A percentile compares a stretch with the other conserved stretches of the same genome.
Evolutionary conservation across 2,797 vertebrate genomes (phyloP).

Genomic region (Esox masquinongy): DNA sequence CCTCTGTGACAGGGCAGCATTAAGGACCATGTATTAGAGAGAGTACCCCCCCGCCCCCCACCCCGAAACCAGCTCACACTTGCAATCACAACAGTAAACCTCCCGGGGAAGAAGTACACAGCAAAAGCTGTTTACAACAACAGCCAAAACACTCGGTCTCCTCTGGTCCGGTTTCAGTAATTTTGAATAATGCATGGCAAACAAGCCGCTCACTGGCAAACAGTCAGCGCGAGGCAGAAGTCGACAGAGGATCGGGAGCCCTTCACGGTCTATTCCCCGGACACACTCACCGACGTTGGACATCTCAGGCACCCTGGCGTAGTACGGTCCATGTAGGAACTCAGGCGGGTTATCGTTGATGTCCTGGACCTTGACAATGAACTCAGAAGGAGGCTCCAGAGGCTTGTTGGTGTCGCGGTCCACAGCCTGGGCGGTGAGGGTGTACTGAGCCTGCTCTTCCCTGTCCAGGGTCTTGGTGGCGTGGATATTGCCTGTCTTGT

Average conservation of each 20-base stretch:
- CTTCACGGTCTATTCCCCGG: neutral
- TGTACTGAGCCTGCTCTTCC: conserved; percentile 97
- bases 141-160: conserved; percentile 30
- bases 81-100: neutral
- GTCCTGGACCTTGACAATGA: conserved; percentile 98
- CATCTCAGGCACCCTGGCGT: conserved; percentile 95
- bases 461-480: conserved; percentile 97
- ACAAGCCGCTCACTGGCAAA: conserved; percentile 22
- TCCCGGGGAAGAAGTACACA: neutral
- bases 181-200: conserved; percentile 51
- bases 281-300: conserved; percentile 92
- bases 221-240: neutral
- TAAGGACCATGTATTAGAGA: conserved; percentile 53
- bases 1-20: conserved; percentile 47
- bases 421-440: conserved; percentile 94
- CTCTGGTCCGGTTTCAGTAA: conserved; percentile 41
- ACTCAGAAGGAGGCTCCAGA: conserved; percentile 94
- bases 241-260: neutral
- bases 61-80: neutral
- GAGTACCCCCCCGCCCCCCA: neutral
- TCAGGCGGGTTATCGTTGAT: conserved; percentile 98
- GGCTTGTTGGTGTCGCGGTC: conserved; percentile 91
- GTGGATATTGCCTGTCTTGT: conserved; percentile 98
- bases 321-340: conserved; percentile 94
- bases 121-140: conserved; percentile 17